Evolutionary conservation across 2,797 vertebrate species (phyloP).

Genomic region (Coregonus sp.): DNA sequence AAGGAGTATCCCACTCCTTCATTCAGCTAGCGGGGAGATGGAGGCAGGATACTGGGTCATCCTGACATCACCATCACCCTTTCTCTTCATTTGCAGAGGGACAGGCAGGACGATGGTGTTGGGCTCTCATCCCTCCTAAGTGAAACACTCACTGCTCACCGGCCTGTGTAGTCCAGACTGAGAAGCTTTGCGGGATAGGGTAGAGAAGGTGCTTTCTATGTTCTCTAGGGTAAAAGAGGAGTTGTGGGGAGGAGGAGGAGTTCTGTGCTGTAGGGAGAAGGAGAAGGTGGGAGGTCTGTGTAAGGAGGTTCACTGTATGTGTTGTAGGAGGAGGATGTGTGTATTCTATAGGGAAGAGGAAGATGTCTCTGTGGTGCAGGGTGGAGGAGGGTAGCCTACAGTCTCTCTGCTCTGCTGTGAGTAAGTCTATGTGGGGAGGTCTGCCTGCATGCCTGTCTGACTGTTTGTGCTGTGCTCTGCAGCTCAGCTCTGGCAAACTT

Average conservation of each 20-base stretch:
- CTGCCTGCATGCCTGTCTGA: slow-evolving; percentile 14
- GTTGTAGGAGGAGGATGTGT: slow-evolving; percentile 40
- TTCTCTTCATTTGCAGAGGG: neutral
- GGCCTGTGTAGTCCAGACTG: slow-evolving; percentile 62
- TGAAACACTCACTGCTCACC: neutral
- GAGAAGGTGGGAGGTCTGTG: neutral
- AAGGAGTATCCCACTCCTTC: slow-evolving; percentile 55
- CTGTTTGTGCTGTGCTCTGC: slow-evolving; percentile 16
- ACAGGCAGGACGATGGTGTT: neutral
- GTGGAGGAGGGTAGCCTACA: slow-evolving; percentile 47
- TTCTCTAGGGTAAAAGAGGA: neutral
- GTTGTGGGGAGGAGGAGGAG: neutral
- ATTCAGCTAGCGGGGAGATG: slow-evolving; percentile 29
- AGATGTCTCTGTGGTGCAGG: slow-evolving; percentile 59
- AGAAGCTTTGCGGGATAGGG: slow-evolving; percentile 57
- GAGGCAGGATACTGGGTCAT: slow-evolving; percentile 63
- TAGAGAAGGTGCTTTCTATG: slow-evolving; percentile 46
- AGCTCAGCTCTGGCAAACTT: slow-evolving; percentile 60
- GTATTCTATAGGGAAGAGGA: slow-evolving; percentile 39
- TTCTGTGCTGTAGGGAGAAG: neutral
- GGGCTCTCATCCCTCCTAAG: neutral
- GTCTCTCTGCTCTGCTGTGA: slow-evolving; percentile 37
- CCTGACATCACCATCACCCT: slow-evolving; percentile 56
- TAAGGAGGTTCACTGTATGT: neutral
- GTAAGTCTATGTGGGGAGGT: slow-evolving; percentile 37